phyloP scores from a whole-genome alignment of 1,140 invertebrate species.

The Helicorthomorpha holstii region DNA sequence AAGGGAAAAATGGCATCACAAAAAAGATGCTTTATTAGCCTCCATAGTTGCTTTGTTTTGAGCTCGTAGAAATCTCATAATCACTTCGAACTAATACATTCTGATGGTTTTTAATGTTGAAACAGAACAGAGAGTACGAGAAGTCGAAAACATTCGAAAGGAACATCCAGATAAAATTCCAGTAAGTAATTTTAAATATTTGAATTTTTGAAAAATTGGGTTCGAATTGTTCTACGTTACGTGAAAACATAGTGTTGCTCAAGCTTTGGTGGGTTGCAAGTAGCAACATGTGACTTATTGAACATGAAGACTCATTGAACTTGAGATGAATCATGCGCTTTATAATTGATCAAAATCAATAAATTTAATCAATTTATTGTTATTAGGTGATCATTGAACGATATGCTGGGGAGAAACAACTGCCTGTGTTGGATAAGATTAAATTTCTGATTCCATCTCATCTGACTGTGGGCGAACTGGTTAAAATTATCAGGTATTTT shows the following conservation, averaged over 20 bases:
- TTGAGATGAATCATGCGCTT: not conserved
- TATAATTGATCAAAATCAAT: not conserved
- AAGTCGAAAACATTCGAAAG: slow-evolving; percentile 35
- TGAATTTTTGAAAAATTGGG: not conserved
- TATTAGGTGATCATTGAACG: slow-evolving; percentile 40
- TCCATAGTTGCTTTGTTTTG: too few species aligned
- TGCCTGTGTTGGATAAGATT: slow-evolving; percentile 40
- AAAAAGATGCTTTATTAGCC: too few species aligned
- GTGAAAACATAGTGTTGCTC: not conserved
- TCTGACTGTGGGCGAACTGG: slow-evolving; percentile 41
- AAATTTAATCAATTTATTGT: not conserved
- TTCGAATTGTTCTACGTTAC: too few species aligned
- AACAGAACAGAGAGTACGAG: slow-evolving; percentile 34
- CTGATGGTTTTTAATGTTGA: too few species aligned
- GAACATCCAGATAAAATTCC: slow-evolving; percentile 41
- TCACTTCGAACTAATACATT: too few species aligned
- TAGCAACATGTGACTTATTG: not conserved
- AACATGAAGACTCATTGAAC: not conserved
- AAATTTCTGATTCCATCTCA: slow-evolving; percentile 48
- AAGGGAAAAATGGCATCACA: too few species aligned
- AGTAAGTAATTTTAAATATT: slow-evolving; percentile 14
- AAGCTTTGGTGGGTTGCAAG: too few species aligned
- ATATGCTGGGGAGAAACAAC: slow-evolving; percentile 35
- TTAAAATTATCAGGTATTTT: slow-evolving; percentile 39
- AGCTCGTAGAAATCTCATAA: too few species aligned